Evolutionary conservation across 1,140 invertebrate genomes (phyloP).

Genomic region (silkworm (Bombyx mori)): ASM3026992v2 NC_085118.1:15954001-15954500

Average conservation of each 20-base stretch:
- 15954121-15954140: too few relatives aligned
- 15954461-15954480: slow-evolving; percentile 52
- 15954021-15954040: too few relatives aligned
- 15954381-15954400: slow-evolving; percentile 50
- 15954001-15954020: too few relatives aligned
- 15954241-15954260: slow-evolving; percentile 49
- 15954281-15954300: slow-evolving; percentile 65
- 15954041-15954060: too few relatives aligned
- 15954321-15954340: slow-evolving; percentile 48
- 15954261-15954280: slow-evolving; percentile 63
- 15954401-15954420: slow-evolving; percentile 57
- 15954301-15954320: slow-evolving; percentile 49
- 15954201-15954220: slow-evolving; percentile 1
- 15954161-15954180: too few relatives aligned
- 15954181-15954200: too few relatives aligned
- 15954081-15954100: too few relatives aligned
- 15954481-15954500: slow-evolving; percentile 37
- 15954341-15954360: slow-evolving; percentile 66
- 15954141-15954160: too few relatives aligned
- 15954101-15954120: too few relatives aligned
- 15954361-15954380: slow-evolving; percentile 59
- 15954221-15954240: slow-evolving; percentile 10
- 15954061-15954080: too few relatives aligned
- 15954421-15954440: slow-evolving; percentile 43
- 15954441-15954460: slow-evolving; percentile 56